Conservation (phyloP, 2,888 invertebrate genomes). For the Ophioninae sp. region DNA sequence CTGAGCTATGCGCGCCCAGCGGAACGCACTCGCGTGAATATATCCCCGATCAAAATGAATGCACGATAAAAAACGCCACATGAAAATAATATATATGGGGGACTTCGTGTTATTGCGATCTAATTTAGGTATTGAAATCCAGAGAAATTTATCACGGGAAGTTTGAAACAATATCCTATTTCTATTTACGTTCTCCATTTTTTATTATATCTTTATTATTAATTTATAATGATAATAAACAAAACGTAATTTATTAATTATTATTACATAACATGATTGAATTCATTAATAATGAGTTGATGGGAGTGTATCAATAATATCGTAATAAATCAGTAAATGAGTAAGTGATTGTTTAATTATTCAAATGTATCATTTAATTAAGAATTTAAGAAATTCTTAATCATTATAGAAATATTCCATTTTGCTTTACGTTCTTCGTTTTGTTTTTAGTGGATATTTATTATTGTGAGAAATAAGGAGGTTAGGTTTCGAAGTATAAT, state of each 20-base stretch:
- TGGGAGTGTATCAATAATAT: too few relatives aligned
- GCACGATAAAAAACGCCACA: not conserved
- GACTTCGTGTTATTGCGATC: not conserved
- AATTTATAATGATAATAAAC: not conserved
- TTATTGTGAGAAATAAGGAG: too few relatives aligned
- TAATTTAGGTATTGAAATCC: not conserved
- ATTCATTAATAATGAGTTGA: too few relatives aligned
- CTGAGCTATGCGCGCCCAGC: not conserved
- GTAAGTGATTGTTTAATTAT: too few relatives aligned
- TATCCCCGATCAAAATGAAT: not conserved
- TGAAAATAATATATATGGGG: not conserved
- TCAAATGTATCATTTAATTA: too few relatives aligned
- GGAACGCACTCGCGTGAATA: not conserved
- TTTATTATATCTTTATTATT: not conserved
- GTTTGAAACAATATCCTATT: not conserved
- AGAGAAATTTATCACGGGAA: not conserved
- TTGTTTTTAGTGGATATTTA: too few relatives aligned
- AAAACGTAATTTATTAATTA: not conserved
- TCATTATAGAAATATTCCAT: too few relatives aligned
- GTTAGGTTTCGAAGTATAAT: too few relatives aligned
- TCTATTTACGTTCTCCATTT: not conserved
- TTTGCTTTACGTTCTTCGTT: too few relatives aligned
- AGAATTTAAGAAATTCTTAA: too few relatives aligned
- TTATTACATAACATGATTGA: too few relatives aligned
- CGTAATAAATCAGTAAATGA: too few relatives aligned